Evolutionary conservation across 2,113 vertebrate species (phyloP).

Genomic region (Larimichthys crocea): DNA sequence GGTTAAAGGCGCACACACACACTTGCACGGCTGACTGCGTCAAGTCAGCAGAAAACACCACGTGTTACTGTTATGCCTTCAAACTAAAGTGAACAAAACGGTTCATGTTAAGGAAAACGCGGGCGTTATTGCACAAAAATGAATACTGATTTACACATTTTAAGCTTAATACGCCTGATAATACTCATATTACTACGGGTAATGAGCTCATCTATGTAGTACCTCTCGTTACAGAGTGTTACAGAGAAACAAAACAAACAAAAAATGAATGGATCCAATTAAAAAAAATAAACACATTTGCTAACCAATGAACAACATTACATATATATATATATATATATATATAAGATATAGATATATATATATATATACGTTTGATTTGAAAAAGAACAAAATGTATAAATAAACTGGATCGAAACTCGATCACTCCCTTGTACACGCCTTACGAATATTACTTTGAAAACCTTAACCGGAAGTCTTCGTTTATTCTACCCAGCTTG

Average conservation of each 20-base stretch:
- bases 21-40: background rate
- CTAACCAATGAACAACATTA: too few relatives aligned
- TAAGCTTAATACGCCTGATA: too few relatives aligned
- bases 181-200: too few relatives aligned
- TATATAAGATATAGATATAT: too few relatives aligned
- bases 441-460: constrained; percentile 30
- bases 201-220: too few relatives aligned
- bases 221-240: too few relatives aligned
- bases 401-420: background rate
- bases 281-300: too few relatives aligned
- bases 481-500: fast-evolving
- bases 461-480: constrained; percentile 1
- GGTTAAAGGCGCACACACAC: background rate
- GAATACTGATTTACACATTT: fast-evolving
- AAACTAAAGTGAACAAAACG: constrained; percentile 25
- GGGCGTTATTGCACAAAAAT: background rate
- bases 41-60: constrained; percentile 2
- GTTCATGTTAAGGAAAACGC: fast-evolving
- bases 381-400: too few relatives aligned
- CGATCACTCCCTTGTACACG: fast-evolving
- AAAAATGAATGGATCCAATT: too few relatives aligned
- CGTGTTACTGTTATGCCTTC: background rate
- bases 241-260: too few relatives aligned
- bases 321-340: too few relatives aligned
- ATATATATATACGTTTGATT: too few relatives aligned